Conservation (phyloP, 2,113 vertebrate genomes). For the Rhea americana region DNA sequence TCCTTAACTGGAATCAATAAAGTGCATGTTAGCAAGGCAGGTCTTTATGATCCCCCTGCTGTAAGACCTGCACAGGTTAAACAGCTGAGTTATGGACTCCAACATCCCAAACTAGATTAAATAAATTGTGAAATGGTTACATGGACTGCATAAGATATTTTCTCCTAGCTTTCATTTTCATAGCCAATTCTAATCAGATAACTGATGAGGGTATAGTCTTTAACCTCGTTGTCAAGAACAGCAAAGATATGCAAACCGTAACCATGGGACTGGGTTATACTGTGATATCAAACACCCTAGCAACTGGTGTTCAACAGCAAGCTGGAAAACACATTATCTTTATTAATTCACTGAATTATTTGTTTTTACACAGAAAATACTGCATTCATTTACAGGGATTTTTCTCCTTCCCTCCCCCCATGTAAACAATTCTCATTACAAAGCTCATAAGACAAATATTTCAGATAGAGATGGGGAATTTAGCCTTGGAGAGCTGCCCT, state of each 20-base stretch:
- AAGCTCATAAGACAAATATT: conserved; percentile 54
- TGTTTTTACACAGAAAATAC: neutral
- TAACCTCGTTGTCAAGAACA: conserved; percentile 55
- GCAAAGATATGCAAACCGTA: conserved; percentile 31
- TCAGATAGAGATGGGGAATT: conserved; percentile 34
- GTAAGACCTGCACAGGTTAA: neutral
- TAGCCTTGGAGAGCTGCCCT: conserved; percentile 58
- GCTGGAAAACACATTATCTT: conserved; percentile 51
- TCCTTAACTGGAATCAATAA: neutral
- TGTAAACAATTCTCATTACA: conserved; percentile 37
- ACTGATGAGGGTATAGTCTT: conserved; percentile 14
- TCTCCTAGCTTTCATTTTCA: neutral
- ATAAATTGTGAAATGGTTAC: neutral
- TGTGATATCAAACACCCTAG: conserved; percentile 45
- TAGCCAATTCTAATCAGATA: conserved; percentile 28
- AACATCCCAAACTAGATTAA: neutral
- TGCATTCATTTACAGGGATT: conserved; percentile 1
- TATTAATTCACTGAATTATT: conserved; percentile 13
- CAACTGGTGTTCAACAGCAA: conserved; percentile 65
- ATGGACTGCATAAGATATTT: neutral
- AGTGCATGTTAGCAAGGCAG: neutral
- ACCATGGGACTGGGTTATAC: conserved; percentile 25
- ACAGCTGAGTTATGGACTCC: conserved; percentile 14
- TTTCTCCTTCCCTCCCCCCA: neutral
- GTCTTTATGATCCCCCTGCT: neutral